These are phyloP conservation scores for Zygothrica quintamaculata DNA, from an alignment of 2,888 invertebrate genomes.

Conservation along the genomic window DNA sequence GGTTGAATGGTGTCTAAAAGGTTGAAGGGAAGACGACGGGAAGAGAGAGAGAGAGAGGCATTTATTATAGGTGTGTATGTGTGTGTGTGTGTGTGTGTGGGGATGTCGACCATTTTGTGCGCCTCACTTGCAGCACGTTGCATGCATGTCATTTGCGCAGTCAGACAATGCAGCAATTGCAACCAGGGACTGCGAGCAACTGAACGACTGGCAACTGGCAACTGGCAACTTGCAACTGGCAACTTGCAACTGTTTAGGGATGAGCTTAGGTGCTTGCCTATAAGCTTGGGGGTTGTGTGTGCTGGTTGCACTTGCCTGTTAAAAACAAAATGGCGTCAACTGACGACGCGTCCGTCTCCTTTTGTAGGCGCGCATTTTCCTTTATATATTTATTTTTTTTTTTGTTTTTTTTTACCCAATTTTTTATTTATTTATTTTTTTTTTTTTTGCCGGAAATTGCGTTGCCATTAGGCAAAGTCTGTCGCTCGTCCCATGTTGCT, in stretches of 20 bases:
- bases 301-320: conserved; percentile 7
- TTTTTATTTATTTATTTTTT: not conserved
- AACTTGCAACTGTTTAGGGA: not conserved
- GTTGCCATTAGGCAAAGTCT: conserved; percentile 66
- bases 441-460: conserved; percentile 66
- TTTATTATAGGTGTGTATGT: not conserved
- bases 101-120: conserved; percentile 68
- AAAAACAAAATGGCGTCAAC: conserved; percentile 70
- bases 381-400: too few relatives aligned
- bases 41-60: not conserved
- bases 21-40: not conserved
- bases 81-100: not conserved
- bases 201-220: not conserved
- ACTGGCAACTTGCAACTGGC: conserved; percentile 4
- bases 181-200: conserved; percentile 19
- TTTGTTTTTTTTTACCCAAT: not conserved
- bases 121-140: conserved; percentile 62
- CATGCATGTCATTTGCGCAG: conserved; percentile 79
- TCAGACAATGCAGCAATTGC: conserved; percentile 63
- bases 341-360: conserved; percentile 30
- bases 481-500: conserved; percentile 4
- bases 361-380: conserved; percentile 29
- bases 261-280: not conserved
- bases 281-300: conserved; percentile 10
- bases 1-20: too few relatives aligned